Conservation (phyloP, 2,797 vertebrate species). For the Cercopithecus mitis region DNA sequence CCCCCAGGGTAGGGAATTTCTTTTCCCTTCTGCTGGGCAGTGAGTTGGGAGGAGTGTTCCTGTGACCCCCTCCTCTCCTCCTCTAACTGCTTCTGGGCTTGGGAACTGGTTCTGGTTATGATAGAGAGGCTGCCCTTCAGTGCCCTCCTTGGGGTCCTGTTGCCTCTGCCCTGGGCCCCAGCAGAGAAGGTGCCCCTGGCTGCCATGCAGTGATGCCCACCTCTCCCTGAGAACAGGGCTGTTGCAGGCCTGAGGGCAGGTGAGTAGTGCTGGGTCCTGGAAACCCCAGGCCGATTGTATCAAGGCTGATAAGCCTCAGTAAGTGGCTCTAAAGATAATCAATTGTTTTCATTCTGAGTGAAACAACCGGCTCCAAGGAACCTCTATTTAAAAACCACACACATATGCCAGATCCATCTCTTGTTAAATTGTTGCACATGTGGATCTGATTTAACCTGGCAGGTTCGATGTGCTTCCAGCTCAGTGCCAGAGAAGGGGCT, state of each 20-base stretch:
- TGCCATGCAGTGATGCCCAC: too few relatives aligned
- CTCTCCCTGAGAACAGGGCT: background rate
- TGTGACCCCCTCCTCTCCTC: background rate
- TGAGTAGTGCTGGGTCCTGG: background rate
- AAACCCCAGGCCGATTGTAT: conserved; percentile 48
- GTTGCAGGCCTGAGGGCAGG: too few relatives aligned
- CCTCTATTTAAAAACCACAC: conserved; percentile 64
- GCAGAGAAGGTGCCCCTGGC: background rate
- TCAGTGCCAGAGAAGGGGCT: background rate
- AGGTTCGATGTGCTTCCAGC: conserved; percentile 61
- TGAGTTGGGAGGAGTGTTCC: background rate
- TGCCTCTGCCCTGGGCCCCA: background rate
- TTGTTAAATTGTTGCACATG: conserved; percentile 59
- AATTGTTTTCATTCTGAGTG: conserved; percentile 75
- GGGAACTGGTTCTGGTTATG: background rate
- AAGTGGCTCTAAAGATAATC: conserved; percentile 80
- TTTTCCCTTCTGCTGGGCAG: background rate
- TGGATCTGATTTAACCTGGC: conserved; percentile 76
- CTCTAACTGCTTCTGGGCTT: background rate
- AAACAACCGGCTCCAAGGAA: conserved; percentile 71
- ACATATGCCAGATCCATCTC: conserved; percentile 43
- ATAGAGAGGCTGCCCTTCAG: background rate
- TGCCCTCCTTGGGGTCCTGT: background rate
- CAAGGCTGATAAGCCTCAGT: conserved; percentile 44
- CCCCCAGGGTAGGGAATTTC: background rate